These are phyloP conservation scores for Hestina assimilis DNA, from an alignment of 1,140 invertebrate genomes.

Conservation along the genomic window DNA sequence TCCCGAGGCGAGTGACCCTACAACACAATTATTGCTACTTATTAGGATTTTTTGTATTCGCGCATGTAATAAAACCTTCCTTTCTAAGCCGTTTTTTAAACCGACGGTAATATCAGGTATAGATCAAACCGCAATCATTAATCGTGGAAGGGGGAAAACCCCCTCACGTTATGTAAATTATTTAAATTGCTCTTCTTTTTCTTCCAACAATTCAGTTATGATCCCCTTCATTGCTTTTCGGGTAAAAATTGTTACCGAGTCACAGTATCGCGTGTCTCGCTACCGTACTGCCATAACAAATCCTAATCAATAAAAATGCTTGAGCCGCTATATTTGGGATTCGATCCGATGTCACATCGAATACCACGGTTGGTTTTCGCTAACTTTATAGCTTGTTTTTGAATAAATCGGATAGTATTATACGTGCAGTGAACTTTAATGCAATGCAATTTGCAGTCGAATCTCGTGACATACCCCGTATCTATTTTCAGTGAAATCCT, in stretches of 20 bases:
- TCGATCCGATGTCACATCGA: slow-evolving; percentile 6
- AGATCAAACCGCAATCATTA: slow-evolving; percentile 3
- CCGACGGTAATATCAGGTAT: neutral
- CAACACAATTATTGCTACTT: too few species aligned
- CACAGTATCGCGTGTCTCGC: slow-evolving; percentile 34
- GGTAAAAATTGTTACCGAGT: slow-evolving; percentile 24
- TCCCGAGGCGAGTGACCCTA: too few species aligned
- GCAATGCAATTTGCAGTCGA: too few species aligned
- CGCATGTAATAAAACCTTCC: too few species aligned
- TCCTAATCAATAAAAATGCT: slow-evolving; percentile 48
- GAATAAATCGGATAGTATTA: too few species aligned
- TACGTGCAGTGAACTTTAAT: too few species aligned
- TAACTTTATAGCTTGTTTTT: neutral
- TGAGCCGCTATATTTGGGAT: slow-evolving; percentile 29
- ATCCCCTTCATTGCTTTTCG: slow-evolving; percentile 1
- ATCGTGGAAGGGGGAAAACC: neutral
- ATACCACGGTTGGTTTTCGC: slow-evolving; percentile 6
- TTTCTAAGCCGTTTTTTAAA: too few species aligned
- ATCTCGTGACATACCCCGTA: too few species aligned
- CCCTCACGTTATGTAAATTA: slow-evolving; percentile 6
- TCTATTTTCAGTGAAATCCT: too few species aligned
- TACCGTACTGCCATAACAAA: slow-evolving; percentile 26
- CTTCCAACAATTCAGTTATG: neutral
- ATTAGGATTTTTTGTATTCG: too few species aligned
- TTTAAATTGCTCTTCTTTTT: slow-evolving; percentile 14